Conservation (phyloP, 2,888 invertebrate genomes). For the Patella pellucida region DNA sequence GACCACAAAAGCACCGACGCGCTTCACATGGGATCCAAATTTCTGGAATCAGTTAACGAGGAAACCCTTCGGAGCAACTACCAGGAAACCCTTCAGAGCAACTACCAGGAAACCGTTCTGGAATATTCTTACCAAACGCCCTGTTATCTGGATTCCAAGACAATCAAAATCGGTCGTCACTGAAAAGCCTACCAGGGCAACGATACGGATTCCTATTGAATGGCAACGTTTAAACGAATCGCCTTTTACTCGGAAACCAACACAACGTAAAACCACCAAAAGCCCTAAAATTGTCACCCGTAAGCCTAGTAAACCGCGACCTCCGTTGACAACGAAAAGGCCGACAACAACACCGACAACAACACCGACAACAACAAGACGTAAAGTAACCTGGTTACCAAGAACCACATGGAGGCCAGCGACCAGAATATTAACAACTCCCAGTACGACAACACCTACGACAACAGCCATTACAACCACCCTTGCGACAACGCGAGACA, state of each 20-base stretch:
- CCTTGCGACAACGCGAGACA: background rate
- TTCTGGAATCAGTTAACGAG: background rate
- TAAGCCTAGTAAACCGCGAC: background rate
- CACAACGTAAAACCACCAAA: no score
- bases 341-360: background rate
- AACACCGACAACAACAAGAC: slow-evolving; percentile 14
- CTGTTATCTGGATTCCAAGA: background rate
- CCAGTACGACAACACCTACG: slow-evolving; percentile 13
- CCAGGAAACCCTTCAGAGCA: background rate
- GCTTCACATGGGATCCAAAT: background rate
- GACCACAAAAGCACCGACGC: background rate
- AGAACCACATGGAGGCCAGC: slow-evolving; percentile 21
- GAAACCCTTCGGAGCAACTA: background rate
- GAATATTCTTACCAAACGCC: slow-evolving; percentile 1
- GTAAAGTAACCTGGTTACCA: slow-evolving; percentile 2
- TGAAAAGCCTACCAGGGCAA: no score
- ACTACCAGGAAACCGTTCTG: background rate
- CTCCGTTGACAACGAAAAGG: background rate
- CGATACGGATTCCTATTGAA: no score
- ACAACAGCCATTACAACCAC: slow-evolving; percentile 19
- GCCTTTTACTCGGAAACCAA: no score
- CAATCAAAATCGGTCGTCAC: background rate
- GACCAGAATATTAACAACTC: slow-evolving; percentile 8
- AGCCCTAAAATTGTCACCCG: no score
- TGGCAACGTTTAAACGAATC: no score